Percentiles rank a stretch among this genome's conserved stretches.
Evolutionary conservation across 2,113 vertebrate species (phyloP).

Genomic region (Osmerus mordax): DNA sequence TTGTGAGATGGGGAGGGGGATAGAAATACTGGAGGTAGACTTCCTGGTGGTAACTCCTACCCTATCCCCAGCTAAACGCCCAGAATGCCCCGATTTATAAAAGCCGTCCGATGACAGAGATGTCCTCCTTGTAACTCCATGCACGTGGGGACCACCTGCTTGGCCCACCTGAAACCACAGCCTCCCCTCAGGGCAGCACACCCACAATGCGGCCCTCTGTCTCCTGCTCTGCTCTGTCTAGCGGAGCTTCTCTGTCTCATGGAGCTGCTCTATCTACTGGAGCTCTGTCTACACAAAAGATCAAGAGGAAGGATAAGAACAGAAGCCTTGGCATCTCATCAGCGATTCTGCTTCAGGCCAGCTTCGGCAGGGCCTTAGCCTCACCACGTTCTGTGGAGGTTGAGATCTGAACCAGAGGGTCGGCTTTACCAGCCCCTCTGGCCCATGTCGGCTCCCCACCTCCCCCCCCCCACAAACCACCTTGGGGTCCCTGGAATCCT

Average conservation of each 20-base stretch:
- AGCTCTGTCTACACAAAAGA: too few relatives aligned
- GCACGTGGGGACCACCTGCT: conserved; percentile 62
- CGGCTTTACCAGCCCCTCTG: not conserved
- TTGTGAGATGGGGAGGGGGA: conserved; percentile 18
- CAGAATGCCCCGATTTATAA: conserved; percentile 27
- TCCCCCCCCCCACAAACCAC: not conserved
- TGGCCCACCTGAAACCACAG: conserved; percentile 38
- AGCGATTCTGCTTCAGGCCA: not conserved
- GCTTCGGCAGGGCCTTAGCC: not conserved
- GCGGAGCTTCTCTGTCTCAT: too few relatives aligned
- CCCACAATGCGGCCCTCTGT: conserved; percentile 28
- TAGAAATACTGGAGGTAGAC: conserved; percentile 32
- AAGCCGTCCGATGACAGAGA: conserved; percentile 48
- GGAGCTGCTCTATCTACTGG: too few relatives aligned
- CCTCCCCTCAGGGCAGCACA: not conserved
- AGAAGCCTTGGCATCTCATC: not conserved
- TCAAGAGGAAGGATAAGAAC: too few relatives aligned
- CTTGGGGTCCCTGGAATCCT: not conserved
- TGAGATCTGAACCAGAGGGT: too few relatives aligned
- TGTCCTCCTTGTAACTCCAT: conserved; percentile 30
- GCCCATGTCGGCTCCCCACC: conserved; percentile 1
- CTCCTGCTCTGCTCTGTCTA: not conserved
- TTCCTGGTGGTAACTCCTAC: conserved; percentile 26
- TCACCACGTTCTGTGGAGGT: too few relatives aligned
- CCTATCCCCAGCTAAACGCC: conserved; percentile 5